A percentile compares a stretch with the other conserved stretches of the same genome.
Evolutionary conservation across 2,888 invertebrate species (phyloP).

Genomic region (Folsomia candida): DNA sequence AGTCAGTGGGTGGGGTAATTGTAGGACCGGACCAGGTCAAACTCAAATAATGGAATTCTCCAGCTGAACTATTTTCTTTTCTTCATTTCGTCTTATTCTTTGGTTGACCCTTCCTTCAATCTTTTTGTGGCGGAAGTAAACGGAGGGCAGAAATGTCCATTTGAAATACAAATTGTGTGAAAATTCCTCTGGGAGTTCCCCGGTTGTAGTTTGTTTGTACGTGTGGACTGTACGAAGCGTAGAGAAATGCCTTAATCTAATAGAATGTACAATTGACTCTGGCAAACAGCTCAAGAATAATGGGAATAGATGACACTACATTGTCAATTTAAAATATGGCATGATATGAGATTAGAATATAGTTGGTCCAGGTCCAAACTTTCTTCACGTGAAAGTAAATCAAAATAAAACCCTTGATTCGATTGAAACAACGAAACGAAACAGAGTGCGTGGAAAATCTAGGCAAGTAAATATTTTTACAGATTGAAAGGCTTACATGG

Average conservation of each 20-base stretch:
- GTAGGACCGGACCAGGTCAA: not conserved
- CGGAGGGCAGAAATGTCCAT: not conserved
- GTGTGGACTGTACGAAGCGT: slow-evolving; percentile 2
- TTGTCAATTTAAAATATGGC: too few relatives aligned
- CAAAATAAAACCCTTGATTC: too few relatives aligned
- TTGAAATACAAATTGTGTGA: slow-evolving; percentile 15
- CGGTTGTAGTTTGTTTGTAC: slow-evolving; percentile 15
- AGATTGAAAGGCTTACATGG: too few relatives aligned
- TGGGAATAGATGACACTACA: too few relatives aligned
- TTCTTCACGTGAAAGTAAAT: too few relatives aligned
- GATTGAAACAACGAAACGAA: too few relatives aligned
- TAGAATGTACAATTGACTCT: not conserved
- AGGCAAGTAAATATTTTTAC: too few relatives aligned
- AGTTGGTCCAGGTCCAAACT: too few relatives aligned
- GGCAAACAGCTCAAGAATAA: too few relatives aligned
- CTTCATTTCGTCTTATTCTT: not conserved
- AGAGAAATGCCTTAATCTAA: slow-evolving; percentile 6
- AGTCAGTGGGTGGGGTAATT: not conserved
- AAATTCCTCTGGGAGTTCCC: slow-evolving; percentile 9
- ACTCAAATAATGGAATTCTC: not conserved
- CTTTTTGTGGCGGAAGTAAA: not conserved
- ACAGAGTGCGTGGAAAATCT: too few relatives aligned
- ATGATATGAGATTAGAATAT: too few relatives aligned
- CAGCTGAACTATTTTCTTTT: not conserved
- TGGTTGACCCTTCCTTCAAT: not conserved